Conservation (phyloP, 2,888 invertebrate species). For the Chaetoderma sp. region DNA sequence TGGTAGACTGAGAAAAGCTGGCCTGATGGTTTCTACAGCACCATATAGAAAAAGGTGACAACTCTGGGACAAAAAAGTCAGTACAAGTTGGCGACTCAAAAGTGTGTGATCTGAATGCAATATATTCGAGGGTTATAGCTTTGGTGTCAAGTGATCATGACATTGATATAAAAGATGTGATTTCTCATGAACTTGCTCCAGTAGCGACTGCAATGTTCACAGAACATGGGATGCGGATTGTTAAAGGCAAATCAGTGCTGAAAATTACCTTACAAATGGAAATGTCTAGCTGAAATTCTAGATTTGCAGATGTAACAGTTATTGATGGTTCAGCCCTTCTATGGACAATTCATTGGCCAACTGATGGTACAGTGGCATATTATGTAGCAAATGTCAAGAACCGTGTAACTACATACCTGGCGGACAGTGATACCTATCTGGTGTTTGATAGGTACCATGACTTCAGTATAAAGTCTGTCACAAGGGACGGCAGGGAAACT, state of each 20-base stretch:
- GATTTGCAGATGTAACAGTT: not conserved
- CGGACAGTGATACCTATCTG: not conserved
- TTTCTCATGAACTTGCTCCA: not conserved
- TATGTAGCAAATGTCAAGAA: no score
- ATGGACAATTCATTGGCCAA: not conserved
- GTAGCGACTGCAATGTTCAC: no score
- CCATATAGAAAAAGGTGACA: not conserved
- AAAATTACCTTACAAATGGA: not conserved
- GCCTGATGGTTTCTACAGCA: not conserved
- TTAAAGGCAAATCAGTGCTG: no score
- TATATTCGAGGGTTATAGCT: not conserved
- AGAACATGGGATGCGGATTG: not conserved
- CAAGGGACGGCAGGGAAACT: not conserved
- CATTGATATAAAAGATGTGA: not conserved
- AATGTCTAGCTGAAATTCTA: not conserved
- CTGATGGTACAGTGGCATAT: not conserved
- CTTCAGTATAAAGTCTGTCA: not conserved
- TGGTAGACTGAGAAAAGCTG: not conserved
- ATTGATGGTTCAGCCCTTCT: not conserved
- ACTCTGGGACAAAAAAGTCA: not conserved
- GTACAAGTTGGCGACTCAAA: not conserved
- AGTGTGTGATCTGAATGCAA: not conserved
- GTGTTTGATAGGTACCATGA: not conserved
- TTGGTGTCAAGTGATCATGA: not conserved
- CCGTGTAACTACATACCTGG: not conserved